Conservation (phyloP, 2,113 vertebrate species). For the Gambusia holbrooki region DNA sequence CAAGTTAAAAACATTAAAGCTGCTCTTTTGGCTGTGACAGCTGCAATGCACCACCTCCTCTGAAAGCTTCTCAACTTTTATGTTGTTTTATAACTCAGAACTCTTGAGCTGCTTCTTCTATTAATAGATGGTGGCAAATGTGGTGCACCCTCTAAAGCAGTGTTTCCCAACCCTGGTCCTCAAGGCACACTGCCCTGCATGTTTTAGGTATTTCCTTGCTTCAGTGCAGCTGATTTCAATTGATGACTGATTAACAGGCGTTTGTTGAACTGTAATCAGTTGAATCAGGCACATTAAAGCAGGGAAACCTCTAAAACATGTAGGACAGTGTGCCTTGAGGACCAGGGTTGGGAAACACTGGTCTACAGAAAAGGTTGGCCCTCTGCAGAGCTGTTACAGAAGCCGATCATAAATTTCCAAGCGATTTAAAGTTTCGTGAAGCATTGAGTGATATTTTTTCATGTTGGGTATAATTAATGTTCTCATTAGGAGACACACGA, state of each 20-base stretch:
- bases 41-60: constrained; percentile 57
- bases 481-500: constrained; percentile 47
- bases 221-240: too few relatives aligned
- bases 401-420: constrained; percentile 34
- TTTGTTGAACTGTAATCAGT: too few relatives aligned
- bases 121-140: constrained; percentile 35
- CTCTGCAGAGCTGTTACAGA: constrained; percentile 24
- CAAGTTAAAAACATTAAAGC: constrained; percentile 34
- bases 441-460: constrained; percentile 59
- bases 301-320: too few relatives aligned
- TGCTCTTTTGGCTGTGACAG: constrained; percentile 54
- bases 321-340: too few relatives aligned
- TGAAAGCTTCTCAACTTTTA: constrained; percentile 27
- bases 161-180: too few relatives aligned
- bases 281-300: too few relatives aligned
- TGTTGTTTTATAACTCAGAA: constrained; percentile 48
- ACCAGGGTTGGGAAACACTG: too few relatives aligned
- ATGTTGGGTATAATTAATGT: constrained; percentile 58
- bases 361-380: constrained; percentile 28
- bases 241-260: too few relatives aligned
- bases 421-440: constrained; percentile 37
- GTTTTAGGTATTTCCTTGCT: too few relatives aligned
- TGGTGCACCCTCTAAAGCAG: constrained; percentile 20
- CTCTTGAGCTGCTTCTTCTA: constrained; percentile 46
- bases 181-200: too few relatives aligned